phyloP scores from a whole-genome alignment of 1,140 invertebrate species.

The Campoletis sonorensis region DNA sequence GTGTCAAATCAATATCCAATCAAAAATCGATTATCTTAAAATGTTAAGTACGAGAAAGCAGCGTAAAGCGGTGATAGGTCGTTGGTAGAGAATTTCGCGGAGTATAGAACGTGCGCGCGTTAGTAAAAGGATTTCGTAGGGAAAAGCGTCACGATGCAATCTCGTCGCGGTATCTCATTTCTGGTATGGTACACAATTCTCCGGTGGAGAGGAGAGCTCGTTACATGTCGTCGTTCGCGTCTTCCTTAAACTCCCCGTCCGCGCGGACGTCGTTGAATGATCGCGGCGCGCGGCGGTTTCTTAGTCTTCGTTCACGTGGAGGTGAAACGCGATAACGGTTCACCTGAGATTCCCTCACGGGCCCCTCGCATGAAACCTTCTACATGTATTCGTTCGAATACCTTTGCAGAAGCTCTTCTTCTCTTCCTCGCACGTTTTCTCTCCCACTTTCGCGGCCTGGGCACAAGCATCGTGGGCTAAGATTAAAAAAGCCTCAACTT shows the following conservation, averaged over 20 bases:
- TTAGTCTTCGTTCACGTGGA: not conserved
- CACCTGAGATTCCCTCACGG: slow-evolving; percentile 19
- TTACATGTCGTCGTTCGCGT: slow-evolving; percentile 18
- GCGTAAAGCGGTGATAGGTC: not conserved
- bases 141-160: slow-evolving; percentile 5
- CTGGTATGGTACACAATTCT: not conserved
- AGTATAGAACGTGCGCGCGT: not conserved
- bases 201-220: not conserved
- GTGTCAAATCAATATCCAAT: too few relatives aligned
- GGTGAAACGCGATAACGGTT: slow-evolving; percentile 7
- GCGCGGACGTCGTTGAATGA: not conserved
- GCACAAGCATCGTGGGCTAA: not conserved
- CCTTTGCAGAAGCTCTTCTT: slow-evolving; percentile 15
- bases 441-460: not conserved
- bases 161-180: not conserved
- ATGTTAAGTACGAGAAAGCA: too few relatives aligned
- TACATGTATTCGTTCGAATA: not conserved
- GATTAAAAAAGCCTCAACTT: not conserved
- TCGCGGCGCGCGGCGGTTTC: too few relatives aligned
- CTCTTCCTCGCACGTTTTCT: not conserved
- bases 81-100: not conserved
- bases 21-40: too few relatives aligned
- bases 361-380: not conserved
- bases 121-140: not conserved
- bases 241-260: not conserved